Evolutionary conservation across 1,140 invertebrate genomes (phyloP), one percentile per base, ranked within the genome.

Genomic region (Acromyrmex echinatior): DNA sequence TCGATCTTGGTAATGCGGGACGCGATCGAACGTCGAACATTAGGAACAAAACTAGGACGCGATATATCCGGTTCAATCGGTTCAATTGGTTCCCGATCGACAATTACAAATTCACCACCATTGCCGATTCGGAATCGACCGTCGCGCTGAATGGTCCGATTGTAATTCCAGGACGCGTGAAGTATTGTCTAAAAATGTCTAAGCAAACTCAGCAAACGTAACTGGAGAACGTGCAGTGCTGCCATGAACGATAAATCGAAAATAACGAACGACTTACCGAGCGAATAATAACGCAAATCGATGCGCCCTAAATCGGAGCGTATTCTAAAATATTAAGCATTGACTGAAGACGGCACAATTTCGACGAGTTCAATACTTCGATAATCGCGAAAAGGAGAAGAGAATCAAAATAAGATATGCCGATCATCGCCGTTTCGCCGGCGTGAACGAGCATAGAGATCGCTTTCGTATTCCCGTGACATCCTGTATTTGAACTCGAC

Each of bases 31-130:
- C 18, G 66, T 73, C 35, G 28, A 81, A 71, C 35, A 60, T 65
- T 79, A 79, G 76, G 76, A 79, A 81, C 45, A 85, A 85, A 77
- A 79, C n/a, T 62, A 21, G 28, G 25, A 79, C 14, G n/a, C 16
- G 21, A 45, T 71, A 45, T 71, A 74, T 74, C 28, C 25, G 60
- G 31, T 39, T 60, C 58, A 39, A 60, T 39, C 56, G 56, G 12
- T n/a, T 65, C 21, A 21, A 21, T 60, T 31, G 25, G 1, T 31
- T 68, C 16, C 60, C 18, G 60, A 65, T 2, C 25, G 18, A 66
- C 31, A 62, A 62, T 77, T 25, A 25, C 21, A n/a, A 70, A 68
- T 73, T 18, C 7, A 14, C 39, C 25, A 16, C 14, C 7, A 16
- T 25, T 45, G 21, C 66, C 35, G 21, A 49, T 21, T 28, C 14